Evolutionary conservation across 2,113 vertebrate species (phyloP), one percentile per base, ranked within the genome.

Genomic region (Cynoglossus semilaevis): DNA sequence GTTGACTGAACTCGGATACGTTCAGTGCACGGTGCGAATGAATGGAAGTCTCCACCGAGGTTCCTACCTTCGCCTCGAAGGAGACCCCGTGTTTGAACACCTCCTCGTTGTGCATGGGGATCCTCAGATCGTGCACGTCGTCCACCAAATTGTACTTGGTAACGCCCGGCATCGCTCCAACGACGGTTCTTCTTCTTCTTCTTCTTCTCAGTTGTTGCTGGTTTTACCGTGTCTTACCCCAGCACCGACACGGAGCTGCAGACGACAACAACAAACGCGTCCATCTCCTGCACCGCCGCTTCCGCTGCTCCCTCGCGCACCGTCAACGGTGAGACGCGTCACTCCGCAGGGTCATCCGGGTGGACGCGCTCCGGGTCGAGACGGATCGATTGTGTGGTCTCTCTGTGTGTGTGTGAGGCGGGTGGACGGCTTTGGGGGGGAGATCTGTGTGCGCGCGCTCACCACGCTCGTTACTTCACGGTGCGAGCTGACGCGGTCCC

Each of bases 121-220:
- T 90, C 84, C 94, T 92, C 80, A 94, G 84, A 78, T 97, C 95
- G 77, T 94, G 91, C 69, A 90, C 85, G 68, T 98, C 95, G 57
- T 98, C 95, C 76, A 97, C 95, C 80, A 96, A 88, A 91, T 94
- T 96, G 82, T 98, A 98, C 86, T 94, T 95, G 77, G 92, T 94
- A 79, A 94, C 93, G 67, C 92, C 93, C 72, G 94, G 95, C 94
- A 97, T 97, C 87, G 86, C 90, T 85, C 67, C 50, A 19, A 16
- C 7, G 47, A 37, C 19, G 4, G 37, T 66, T 9, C 51, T 48
- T 52, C 53, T 17, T 54, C 65, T 60, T 46, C 63, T 8, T 40
- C 59, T 57, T 57, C 76, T 74, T 29, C 22, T 29, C 22, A 4
- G 22, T 6, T 29, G 22, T 29, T 6, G 6, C 22, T 29, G 22